Evolutionary conservation across 2,797 vertebrate species (phyloP), one percentile per base, ranked within the genome.

Genomic region (Pseudotriccus pelzelni): DNA sequence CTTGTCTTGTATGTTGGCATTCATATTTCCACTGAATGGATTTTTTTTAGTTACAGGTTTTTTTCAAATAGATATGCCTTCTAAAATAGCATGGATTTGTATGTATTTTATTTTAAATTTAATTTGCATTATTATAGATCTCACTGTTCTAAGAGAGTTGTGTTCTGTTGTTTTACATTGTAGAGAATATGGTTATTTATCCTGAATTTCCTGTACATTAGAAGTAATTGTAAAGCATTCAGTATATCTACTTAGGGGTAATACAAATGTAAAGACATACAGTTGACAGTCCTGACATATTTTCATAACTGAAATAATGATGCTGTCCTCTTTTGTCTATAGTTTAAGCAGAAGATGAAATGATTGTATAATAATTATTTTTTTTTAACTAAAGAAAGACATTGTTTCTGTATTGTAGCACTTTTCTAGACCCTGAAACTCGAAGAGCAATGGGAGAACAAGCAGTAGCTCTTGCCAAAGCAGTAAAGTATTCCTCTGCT

Each of bases 391-490:
- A 7, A 46, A 85, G 32, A 66, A 58, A 64, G 19, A 15, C 4
- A 36, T 43, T 87, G 17, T 90, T 94, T 95, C 34, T 97, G 5
- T 87, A 41, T 90, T 92, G 44, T 78, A 99, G 99, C 96, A 99
- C 98, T 43, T 99, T 99, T 97, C 97, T 99, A 86, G 99, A 99
- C 88, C 93, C 98, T 1, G 97, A 89, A 87, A 99, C 99, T 5
- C 98, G 99, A 69, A 98, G 95, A 96, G 98, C 98, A 1, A 99
- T 99, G 99, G 99, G 99, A 53, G 99, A 99, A 89, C 99, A 99
- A 97, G 99, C 99, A 0, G 99, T 99, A 53, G 98, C 99, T 95
- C 98, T 99, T 95, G 99, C 99, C 86, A 99, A 98, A 98, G 99
- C 99, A 4, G 99, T 99, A 18, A 97, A 98, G 85, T 99, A 99